Evolutionary conservation across 1,140 invertebrate species (phyloP).

Genomic region (Drosophila ercepeae): DNA sequence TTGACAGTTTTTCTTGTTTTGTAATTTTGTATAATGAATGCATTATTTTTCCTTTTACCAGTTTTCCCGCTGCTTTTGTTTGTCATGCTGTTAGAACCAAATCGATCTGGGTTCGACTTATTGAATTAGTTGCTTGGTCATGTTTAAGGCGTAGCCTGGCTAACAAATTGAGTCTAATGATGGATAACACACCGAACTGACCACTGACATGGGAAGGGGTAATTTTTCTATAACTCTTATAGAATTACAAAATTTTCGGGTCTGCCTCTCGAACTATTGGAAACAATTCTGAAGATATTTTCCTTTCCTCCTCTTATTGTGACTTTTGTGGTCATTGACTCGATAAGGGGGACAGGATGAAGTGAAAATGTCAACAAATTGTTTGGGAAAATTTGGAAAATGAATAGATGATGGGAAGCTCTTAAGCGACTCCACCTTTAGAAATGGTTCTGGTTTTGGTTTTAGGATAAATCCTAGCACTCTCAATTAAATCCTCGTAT

Average conservation of each 20-base stretch:
- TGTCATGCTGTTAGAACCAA: slow-evolving; percentile 56
- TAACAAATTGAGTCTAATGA: slow-evolving; percentile 64
- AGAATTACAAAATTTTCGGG: slow-evolving; percentile 10
- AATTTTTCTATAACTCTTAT: not conserved
- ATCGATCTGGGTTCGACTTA: slow-evolving; percentile 30
- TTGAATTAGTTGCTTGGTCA: slow-evolving; percentile 44
- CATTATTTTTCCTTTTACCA: slow-evolving; percentile 25
- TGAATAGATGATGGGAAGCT: no score
- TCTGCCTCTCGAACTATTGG: slow-evolving; percentile 44
- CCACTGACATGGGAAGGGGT: slow-evolving; percentile 15
- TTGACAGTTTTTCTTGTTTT: slow-evolving; percentile 47
- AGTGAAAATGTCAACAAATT: slow-evolving; percentile 67
- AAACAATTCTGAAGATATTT: slow-evolving; percentile 46
- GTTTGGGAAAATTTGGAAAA: slow-evolving; percentile 10
- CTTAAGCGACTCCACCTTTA: no score
- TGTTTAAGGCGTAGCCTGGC: slow-evolving; percentile 46
- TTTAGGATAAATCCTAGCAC: not conserved
- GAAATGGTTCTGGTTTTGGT: not conserved
- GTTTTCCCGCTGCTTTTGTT: slow-evolving; percentile 26
- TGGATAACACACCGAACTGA: slow-evolving; percentile 38
- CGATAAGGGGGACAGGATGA: slow-evolving; percentile 22
- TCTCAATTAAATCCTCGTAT: not conserved
- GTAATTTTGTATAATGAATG: slow-evolving; percentile 50
- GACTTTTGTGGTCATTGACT: slow-evolving; percentile 42
- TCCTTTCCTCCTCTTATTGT: slow-evolving; percentile 11